Conservation (phyloP, 2,113 vertebrate genomes). For the Pipra filicauda region DNA sequence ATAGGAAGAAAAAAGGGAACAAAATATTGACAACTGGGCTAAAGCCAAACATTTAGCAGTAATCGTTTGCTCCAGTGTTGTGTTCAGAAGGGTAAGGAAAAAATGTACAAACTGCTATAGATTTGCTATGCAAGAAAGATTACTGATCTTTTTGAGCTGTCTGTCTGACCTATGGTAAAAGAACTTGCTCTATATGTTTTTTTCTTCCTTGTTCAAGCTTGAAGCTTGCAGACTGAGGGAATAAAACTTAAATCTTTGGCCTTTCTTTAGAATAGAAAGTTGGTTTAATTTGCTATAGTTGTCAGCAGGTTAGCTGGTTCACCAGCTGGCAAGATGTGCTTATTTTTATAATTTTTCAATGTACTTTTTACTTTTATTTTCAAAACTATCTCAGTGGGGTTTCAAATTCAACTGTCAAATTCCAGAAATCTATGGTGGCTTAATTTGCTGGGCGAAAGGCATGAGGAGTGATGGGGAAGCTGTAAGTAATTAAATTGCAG, state of each 20-base stretch:
- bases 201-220: not conserved
- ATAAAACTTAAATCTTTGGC: not conserved
- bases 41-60: not conserved
- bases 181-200: not conserved
- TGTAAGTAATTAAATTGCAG: constrained; percentile 31
- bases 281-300: not conserved
- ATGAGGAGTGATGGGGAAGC: not conserved
- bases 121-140: not conserved
- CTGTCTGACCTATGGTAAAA: not conserved
- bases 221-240: not conserved
- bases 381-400: not conserved
- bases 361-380: not conserved
- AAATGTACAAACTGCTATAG: not conserved
- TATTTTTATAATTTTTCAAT: not conserved
- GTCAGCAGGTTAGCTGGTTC: not conserved
- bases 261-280: not conserved
- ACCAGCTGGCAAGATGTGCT: not conserved
- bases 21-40: not conserved
- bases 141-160: not conserved
- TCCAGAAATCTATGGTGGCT: not conserved
- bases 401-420: constrained; percentile 3
- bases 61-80: not conserved
- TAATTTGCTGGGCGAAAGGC: not conserved
- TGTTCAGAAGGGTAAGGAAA: not conserved
- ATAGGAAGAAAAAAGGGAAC: not conserved